Evolutionary conservation across 1,140 invertebrate genomes (phyloP).

Genomic region (Drosophila repleta): DNA sequence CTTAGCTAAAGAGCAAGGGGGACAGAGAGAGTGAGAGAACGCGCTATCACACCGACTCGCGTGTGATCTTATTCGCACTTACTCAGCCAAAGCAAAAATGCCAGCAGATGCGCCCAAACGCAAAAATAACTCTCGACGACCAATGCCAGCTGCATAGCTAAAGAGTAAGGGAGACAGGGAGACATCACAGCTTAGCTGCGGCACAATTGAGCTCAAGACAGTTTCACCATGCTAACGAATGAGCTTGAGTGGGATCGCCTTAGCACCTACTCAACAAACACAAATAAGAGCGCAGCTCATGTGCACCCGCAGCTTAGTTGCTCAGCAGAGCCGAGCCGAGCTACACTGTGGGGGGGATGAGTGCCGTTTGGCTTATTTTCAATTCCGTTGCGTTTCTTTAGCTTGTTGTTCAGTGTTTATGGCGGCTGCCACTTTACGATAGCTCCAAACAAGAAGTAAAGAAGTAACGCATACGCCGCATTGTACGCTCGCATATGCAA

Average conservation of each 20-base stretch:
- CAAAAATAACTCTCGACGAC: no score
- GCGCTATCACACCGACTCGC: no score
- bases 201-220: no score
- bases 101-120: no score
- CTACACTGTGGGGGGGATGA: background rate
- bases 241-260: background rate
- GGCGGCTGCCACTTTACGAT: conserved; percentile 26
- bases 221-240: background rate
- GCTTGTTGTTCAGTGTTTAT: conserved; percentile 19
- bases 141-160: no score
- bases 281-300: background rate
- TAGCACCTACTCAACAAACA: background rate
- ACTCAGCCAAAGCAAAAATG: no score
- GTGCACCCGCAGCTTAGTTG: background rate
- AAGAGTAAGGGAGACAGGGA: no score
- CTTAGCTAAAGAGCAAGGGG: no score
- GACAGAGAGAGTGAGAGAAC: no score
- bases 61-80: no score
- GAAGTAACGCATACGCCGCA: conserved; percentile 40
- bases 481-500: conserved; percentile 40
- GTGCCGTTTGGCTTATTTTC: background rate
- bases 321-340: background rate
- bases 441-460: conserved; percentile 21
- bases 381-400: background rate
- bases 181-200: no score